phyloP scores from a whole-genome alignment of 2,113 vertebrate species.

The Camelus bactrianus region DNA sequence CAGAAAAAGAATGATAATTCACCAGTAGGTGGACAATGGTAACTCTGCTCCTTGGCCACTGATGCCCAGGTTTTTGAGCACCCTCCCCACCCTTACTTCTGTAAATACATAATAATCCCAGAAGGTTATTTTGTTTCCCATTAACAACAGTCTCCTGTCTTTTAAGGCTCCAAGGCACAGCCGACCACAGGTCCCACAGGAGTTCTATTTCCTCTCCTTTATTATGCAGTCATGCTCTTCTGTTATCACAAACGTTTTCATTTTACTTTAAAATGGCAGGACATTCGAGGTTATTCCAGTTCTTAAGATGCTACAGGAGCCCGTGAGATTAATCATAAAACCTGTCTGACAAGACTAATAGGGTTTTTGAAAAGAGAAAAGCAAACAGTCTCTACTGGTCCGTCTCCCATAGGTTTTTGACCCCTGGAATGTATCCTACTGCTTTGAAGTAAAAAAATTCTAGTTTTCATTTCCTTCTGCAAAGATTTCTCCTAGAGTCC shows the following conservation, averaged over 20 bases:
- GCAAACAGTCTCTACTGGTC: background rate
- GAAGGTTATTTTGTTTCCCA: background rate
- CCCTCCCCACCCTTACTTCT: background rate
- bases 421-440: background rate
- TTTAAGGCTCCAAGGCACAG: background rate
- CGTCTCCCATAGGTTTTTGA: background rate
- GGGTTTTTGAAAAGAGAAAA: slow-evolving; percentile 46
- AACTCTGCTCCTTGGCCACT: background rate
- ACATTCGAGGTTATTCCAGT: slow-evolving; percentile 36
- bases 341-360: slow-evolving; percentile 15
- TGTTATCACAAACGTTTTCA: slow-evolving; percentile 54
- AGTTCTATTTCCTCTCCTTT: slow-evolving; percentile 16
- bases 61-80: background rate
- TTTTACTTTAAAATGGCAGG: slow-evolving; percentile 47
- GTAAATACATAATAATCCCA: background rate
- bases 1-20: background rate
- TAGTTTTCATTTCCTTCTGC: slow-evolving; percentile 45
- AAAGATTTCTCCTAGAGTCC: background rate
- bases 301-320: slow-evolving; percentile 46
- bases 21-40: background rate
- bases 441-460: slow-evolving; percentile 43
- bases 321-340: slow-evolving; percentile 46
- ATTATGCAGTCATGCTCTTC: background rate
- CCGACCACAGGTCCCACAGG: background rate
- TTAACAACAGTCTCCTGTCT: slow-evolving; percentile 11